Evolutionary conservation across 1,140 invertebrate species (phyloP).

Genomic region (Cataglyphis hispanica): DNA sequence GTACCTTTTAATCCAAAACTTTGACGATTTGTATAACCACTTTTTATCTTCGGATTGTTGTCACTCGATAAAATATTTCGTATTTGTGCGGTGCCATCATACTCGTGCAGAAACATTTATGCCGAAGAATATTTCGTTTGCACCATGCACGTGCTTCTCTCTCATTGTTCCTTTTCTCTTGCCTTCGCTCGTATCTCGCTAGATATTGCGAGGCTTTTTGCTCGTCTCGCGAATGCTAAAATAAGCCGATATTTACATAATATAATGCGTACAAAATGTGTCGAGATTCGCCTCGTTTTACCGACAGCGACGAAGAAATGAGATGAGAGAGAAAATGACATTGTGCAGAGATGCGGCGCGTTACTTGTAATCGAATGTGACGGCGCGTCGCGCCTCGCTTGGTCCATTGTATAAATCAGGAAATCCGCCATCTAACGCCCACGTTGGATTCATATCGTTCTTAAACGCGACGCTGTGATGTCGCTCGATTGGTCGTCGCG

Average conservation of each 20-base stretch:
- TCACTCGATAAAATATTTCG: not conserved
- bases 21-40: not conserved
- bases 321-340: not conserved
- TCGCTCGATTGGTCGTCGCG: constrained; percentile 29
- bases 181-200: constrained; percentile 10
- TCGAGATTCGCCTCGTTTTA: constrained; percentile 33
- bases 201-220: constrained; percentile 41
- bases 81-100: constrained; percentile 22
- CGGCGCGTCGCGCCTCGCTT: constrained; percentile 26
- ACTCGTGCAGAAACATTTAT: constrained; percentile 17
- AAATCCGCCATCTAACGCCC: constrained; percentile 53
- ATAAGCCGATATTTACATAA: constrained; percentile 73
- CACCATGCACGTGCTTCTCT: not conserved
- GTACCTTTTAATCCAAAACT: not conserved
- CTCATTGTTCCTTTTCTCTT: constrained; percentile 23
- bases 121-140: not conserved
- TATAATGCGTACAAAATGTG: constrained; percentile 58
- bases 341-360: not conserved
- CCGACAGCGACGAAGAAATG: not conserved
- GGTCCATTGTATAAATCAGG: constrained; percentile 52
- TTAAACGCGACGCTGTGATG: constrained; percentile 31
- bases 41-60: not conserved
- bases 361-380: constrained; percentile 56
- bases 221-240: constrained; percentile 50
- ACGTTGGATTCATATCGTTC: constrained; percentile 55